phyloP scores from a whole-genome alignment of 37 sponge, comb jelly and placozoan species.

The Lycopodina hypogea region DNA sequence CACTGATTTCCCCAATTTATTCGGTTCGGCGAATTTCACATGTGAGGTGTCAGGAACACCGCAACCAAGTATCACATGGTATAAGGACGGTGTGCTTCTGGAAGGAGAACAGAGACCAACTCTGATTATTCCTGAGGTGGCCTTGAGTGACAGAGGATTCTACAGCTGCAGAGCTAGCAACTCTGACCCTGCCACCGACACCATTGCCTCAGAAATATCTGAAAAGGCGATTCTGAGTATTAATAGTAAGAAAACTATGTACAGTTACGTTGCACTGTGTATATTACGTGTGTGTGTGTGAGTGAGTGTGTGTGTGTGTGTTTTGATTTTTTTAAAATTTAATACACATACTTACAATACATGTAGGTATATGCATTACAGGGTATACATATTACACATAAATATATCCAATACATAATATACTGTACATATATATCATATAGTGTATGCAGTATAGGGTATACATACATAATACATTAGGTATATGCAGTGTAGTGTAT shows the following conservation, averaged over 20 bases:
- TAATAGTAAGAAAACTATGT: slow-evolving; percentile 5
- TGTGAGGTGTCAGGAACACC: slow-evolving; percentile 28
- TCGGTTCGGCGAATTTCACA: not conserved
- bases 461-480: too few relatives aligned
- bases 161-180: slow-evolving; percentile 32
- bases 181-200: not conserved
- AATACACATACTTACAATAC: not conserved
- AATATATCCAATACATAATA: too few relatives aligned
- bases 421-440: too few relatives aligned
- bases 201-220: not conserved
- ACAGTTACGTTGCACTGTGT: too few relatives aligned
- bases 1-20: not conserved
- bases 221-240: slow-evolving; percentile 21
- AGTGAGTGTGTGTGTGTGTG: too few relatives aligned
- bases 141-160: slow-evolving; percentile 7
- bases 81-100: slow-evolving; percentile 12
- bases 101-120: not conserved
- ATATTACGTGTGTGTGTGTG: too few relatives aligned
- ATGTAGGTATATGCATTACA: too few relatives aligned
- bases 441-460: too few relatives aligned
- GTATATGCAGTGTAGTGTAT: too few relatives aligned
- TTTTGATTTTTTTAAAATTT: not conserved
- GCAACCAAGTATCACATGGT: slow-evolving; percentile 40
- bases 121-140: slow-evolving; percentile 26
- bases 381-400: too few relatives aligned